Evolutionary conservation across 1,140 invertebrate genomes (phyloP), one percentile per base, ranked within the genome.

Genomic region (Drosophila malerkotliana): DNA sequence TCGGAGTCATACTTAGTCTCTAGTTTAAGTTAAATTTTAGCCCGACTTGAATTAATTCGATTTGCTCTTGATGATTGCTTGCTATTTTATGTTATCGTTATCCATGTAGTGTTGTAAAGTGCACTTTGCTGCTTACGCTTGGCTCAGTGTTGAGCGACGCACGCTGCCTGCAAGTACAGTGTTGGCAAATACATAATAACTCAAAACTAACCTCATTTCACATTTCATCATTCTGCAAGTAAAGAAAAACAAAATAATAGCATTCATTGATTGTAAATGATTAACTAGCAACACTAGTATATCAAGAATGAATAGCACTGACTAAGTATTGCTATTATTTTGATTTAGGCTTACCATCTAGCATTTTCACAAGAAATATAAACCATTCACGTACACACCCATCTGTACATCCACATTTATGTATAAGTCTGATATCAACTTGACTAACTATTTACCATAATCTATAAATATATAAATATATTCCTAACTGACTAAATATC

Each of bases 401-500:
- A 69, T 71, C 14, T 60, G 55, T 71, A 72, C 66, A 63, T 73
- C 58, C 34, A 49, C 51, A 49, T 49, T 6, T 55, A 55, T 10
- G 10, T 26, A 48, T 56, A 63, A 73, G 48, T 62, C 47, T 32
- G 44, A 41, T 60, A 69, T 39, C 56, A 68, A 67, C 62, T 34
- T 53, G 24, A 47, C 30, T 24, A 57, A 68, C 63, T 49, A 68
- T 56, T 24, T 57, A 52, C 32, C 15, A 39, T 12, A 55, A 55
- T 66, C 55, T 56, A 34, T 41, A 28, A 14, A 62, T 58, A 47
- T 64, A 55, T 57, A 68, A 59, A 75, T 68, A 49, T 69, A 63
- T 61, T 55, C 53, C 18, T 60, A 84, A 79, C 78, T 85, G 61
- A 84, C 77, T 84, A 77, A 84, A 84, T 84, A 79, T 77, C 83